Evolutionary conservation across 2,888 invertebrate genomes (phyloP).

Genomic region (Odiellus spinosus): DNA sequence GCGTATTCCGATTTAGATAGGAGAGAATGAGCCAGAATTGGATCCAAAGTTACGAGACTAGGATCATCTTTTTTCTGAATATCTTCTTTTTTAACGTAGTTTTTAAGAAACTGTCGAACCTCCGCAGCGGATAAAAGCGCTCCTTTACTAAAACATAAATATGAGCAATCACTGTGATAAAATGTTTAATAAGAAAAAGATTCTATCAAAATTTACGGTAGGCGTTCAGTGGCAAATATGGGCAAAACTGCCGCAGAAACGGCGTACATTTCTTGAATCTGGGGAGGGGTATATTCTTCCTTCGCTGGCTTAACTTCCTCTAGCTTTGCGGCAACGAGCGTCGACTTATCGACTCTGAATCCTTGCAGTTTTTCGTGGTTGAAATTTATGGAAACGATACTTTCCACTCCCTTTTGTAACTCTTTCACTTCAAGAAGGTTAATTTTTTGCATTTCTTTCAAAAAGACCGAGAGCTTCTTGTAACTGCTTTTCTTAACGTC

Average conservation of each 20-base stretch:
- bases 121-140: constrained; percentile 44
- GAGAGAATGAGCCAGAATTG: constrained; percentile 34
- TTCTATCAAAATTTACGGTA: too few relatives aligned
- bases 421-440: constrained; percentile 33
- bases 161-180: too few relatives aligned
- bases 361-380: constrained; percentile 25
- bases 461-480: constrained; percentile 73
- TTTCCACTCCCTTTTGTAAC: constrained; percentile 60
- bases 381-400: constrained; percentile 46
- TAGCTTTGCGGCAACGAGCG: constrained; percentile 6
- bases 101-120: constrained; percentile 48
- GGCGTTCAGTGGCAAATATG: constrained; percentile 39
- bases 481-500: constrained; percentile 77
- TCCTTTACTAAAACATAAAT: constrained; percentile 38
- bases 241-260: constrained; percentile 49
- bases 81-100: constrained; percentile 50
- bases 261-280: constrained; percentile 48
- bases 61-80: constrained; percentile 35
- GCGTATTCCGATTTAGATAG: constrained; percentile 28
- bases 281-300: constrained; percentile 34
- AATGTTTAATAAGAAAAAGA: too few relatives aligned
- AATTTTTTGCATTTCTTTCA: constrained; percentile 56
- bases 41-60: constrained; percentile 39
- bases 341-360: constrained; percentile 18
- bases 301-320: constrained; percentile 5